phyloP scores from a whole-genome alignment of 2,113 vertebrate species.

The Callipepla squamata region DNA sequence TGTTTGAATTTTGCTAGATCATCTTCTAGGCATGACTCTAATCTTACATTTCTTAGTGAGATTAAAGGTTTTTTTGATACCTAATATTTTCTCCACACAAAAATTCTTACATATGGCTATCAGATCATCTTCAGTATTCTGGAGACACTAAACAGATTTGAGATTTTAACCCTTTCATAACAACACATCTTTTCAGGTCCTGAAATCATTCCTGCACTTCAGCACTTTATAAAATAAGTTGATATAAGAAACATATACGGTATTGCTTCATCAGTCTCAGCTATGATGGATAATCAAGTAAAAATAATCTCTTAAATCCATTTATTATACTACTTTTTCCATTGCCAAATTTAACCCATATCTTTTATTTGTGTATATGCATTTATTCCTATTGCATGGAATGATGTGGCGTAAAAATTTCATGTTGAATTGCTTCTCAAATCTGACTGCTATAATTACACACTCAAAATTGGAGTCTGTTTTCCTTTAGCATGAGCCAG shows the following conservation, averaged over 20 bases:
- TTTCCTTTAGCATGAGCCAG: not conserved
- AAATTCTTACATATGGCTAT: not conserved
- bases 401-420: not conserved
- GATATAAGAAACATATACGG: not conserved
- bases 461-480: not conserved
- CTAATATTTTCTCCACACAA: not conserved
- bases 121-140: not conserved
- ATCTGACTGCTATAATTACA: not conserved
- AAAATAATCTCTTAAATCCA: not conserved
- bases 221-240: not conserved
- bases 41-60: fast-evolving
- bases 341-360: not conserved
- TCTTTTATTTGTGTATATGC: not conserved
- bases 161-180: not conserved
- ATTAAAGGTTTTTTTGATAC: not conserved
- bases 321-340: not conserved
- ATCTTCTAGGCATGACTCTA: not conserved
- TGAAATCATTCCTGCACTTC: not conserved
- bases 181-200: not conserved
- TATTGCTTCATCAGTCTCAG: not conserved
- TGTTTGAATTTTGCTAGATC: not conserved
- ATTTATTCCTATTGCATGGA: not conserved
- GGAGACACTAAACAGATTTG: not conserved
- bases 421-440: not conserved
- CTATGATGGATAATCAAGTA: not conserved